Evolutionary conservation across 2,888 invertebrate genomes (phyloP).

Genomic region (Athalia circularis): DNA sequence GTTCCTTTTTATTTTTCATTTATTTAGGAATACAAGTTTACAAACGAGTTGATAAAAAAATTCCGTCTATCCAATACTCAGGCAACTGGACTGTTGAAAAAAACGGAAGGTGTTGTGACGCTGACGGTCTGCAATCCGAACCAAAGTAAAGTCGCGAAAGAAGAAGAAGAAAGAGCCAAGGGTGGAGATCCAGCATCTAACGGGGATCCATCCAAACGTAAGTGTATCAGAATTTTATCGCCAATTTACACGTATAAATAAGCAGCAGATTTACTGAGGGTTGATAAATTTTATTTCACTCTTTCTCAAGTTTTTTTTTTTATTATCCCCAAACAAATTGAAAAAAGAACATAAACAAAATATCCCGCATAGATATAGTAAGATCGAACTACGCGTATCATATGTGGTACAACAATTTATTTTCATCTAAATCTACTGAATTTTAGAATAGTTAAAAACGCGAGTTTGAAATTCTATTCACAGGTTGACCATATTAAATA

Average conservation of each 20-base stretch:
- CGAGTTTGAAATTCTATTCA: conserved; percentile 21
- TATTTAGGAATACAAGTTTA: neutral
- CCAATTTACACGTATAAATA: neutral
- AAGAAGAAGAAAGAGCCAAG: conserved; percentile 72
- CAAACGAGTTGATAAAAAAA: neutral
- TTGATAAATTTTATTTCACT: too few species aligned
- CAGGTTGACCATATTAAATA: neutral
- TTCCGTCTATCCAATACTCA: conserved; percentile 66
- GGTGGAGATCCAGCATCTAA: conserved; percentile 68
- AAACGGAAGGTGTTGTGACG: conserved; percentile 90
- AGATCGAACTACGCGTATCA: too few species aligned
- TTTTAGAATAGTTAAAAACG: neutral
- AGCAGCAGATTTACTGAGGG: too few species aligned
- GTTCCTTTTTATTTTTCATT: neutral
- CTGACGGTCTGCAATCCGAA: conserved; percentile 90
- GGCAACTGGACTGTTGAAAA: conserved; percentile 90
- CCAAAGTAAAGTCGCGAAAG: conserved; percentile 80
- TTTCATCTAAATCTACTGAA: too few species aligned
- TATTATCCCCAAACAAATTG: too few species aligned
- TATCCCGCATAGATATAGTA: too few species aligned
- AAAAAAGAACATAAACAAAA: too few species aligned
- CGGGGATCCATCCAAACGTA: too few species aligned
- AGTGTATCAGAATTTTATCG: too few species aligned
- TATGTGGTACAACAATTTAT: too few species aligned
- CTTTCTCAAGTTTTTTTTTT: too few species aligned